Base-by-base conservation (phyloP, 2,113 vertebrate genomes). In the Aix galericulata region DNA sequence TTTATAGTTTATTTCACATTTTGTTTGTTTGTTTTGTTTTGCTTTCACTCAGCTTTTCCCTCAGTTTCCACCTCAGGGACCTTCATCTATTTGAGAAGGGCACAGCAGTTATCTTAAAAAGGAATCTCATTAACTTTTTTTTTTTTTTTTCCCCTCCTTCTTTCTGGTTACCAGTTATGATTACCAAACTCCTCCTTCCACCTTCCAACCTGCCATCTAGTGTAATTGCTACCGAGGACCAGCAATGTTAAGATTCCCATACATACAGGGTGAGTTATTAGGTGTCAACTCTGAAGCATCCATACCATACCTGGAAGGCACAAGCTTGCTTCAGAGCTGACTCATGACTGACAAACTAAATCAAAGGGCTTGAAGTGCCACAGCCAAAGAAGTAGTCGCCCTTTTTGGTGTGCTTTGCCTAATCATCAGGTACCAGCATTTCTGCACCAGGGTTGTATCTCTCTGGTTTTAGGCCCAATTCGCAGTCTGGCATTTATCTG, bases 231-330 rank as follows among this genome's bases (percentile, higher is more conserved):
- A 31, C 74, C 52, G 82, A 76, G 66, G 50, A 95, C 75, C 9
- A 78, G 31, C 74, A 69, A 5, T 8, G 8, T 32, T 92, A 78
- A 90, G 40, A 74, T 76, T 69, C 88, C 77, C 66, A 18, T 36
- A 44, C 5, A 10, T 31, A 32, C 5, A 60, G 38, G 63, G 26
- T 52, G 76, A 78, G 42, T 93, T 86, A 18, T 0, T 1, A 86
- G 48, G 42, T 82, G 74, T 68, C 77, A 95, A 0, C 83, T 91
- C 26, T 56, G 60, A 89, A 93, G 89, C 73, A 84, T 66, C 83
- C 56, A 25, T 15, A 79, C 56, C 62, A 53, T 91, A 81, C 77
- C 91, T 94, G 44, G 66, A 92, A 94, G 94, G 91, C 93, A 91
- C 77, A 64, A 68, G 62, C 74, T 93, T 82, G 73, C 56, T 94